Conservation (phyloP, 2,888 invertebrate species). For the Nesidiocoris tenuis region DNA sequence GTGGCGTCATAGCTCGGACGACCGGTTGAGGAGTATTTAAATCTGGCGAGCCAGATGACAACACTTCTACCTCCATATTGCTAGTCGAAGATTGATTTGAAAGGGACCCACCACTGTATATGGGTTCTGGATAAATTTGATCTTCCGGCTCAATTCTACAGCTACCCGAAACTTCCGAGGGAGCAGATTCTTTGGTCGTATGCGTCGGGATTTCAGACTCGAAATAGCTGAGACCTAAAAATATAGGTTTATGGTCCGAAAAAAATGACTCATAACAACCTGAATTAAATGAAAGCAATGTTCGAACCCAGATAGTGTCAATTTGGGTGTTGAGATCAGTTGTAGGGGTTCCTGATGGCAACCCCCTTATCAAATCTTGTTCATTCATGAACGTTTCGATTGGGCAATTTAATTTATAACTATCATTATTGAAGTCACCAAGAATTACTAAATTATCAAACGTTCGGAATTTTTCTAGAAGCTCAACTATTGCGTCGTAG, state of each 20-base stretch:
- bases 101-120: too few relatives aligned
- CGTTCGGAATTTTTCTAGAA: neutral
- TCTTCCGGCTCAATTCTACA: too few relatives aligned
- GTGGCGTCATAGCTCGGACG: too few relatives aligned
- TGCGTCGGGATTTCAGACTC: too few relatives aligned
- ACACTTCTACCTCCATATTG: too few relatives aligned
- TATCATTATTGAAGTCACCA: neutral
- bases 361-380: neutral
- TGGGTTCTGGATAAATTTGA: too few relatives aligned
- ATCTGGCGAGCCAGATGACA: too few relatives aligned
- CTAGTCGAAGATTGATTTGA: too few relatives aligned
- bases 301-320: neutral
- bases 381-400: neutral
- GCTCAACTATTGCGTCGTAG: neutral
- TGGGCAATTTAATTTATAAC: neutral
- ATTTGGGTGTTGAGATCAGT: conserved; percentile 8
- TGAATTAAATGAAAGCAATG: neutral
- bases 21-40: too few relatives aligned
- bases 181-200: too few relatives aligned
- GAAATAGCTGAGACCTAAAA: too few relatives aligned
- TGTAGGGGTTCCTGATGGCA: neutral
- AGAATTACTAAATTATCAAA: neutral
- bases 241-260: neutral
- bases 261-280: neutral
- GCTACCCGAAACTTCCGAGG: too few relatives aligned